phyloP scores from a whole-genome alignment of 2,888 invertebrate species.

The Rotaria sp. region DNA sequence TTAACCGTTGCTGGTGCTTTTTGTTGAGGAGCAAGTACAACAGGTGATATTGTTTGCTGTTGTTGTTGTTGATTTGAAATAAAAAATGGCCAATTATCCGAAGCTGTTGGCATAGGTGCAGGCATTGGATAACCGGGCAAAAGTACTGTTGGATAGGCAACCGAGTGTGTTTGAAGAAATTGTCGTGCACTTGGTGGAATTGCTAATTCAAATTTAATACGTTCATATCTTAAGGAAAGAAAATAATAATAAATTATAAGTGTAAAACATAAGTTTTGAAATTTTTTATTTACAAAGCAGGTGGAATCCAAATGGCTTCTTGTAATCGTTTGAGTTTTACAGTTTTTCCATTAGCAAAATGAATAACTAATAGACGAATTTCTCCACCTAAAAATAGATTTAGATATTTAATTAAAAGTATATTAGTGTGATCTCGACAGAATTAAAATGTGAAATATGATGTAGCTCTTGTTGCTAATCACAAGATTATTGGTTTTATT shows the following conservation, averaged over 20 bases:
- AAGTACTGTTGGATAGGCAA: background rate
- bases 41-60: background rate
- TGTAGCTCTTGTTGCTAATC: too few relatives aligned
- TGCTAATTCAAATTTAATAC: background rate
- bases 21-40: background rate
- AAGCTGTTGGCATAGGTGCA: background rate
- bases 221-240: background rate
- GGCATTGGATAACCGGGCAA: slow-evolving; percentile 7
- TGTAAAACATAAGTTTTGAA: slow-evolving; percentile 43
- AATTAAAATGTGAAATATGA: background rate
- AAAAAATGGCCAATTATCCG: background rate
- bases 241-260: slow-evolving; percentile 44
- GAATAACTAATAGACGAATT: slow-evolving; percentile 48
- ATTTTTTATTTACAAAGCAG: slow-evolving; percentile 49
- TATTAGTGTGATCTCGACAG: too few relatives aligned
- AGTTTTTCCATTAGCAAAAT: slow-evolving; percentile 50
- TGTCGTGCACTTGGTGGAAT: slow-evolving; percentile 20
- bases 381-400: slow-evolving; percentile 36
- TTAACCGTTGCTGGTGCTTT: background rate
- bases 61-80: background rate
- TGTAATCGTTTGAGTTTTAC: slow-evolving; percentile 41
- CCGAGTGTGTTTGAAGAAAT: background rate
- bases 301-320: slow-evolving; percentile 51
- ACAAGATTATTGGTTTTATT: too few relatives aligned
- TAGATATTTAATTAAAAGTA: too few relatives aligned